These are phyloP conservation scores for Orchesellides sinensis DNA, from an alignment of 2,888 invertebrate genomes.

Conservation along the genomic window DNA sequence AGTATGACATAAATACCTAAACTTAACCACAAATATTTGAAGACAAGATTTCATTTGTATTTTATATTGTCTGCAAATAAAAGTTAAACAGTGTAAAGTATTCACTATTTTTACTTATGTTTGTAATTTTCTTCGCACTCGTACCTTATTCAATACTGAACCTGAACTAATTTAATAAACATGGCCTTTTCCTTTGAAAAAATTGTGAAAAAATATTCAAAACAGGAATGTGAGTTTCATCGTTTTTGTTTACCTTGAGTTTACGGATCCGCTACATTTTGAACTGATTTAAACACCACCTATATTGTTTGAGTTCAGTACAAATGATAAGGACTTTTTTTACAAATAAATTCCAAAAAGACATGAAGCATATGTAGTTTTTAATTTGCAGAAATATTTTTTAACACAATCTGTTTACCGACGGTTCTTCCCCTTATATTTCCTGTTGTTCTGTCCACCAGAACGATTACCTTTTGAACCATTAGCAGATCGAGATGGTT, in stretches of 20 bases:
- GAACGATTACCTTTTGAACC: constrained; percentile 41
- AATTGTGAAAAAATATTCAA: constrained; percentile 60
- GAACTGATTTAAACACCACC: constrained; percentile 42
- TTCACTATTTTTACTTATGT: constrained; percentile 4
- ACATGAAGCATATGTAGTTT: constrained; percentile 40
- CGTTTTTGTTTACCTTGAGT: constrained; percentile 31
- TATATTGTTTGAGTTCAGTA: constrained; percentile 35
- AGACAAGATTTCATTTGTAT: not conserved
- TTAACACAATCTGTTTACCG: constrained; percentile 59
- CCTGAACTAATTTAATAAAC: constrained; percentile 51
- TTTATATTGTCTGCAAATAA: constrained; percentile 41
- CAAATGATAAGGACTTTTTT: constrained; percentile 48
- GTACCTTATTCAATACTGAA: constrained; percentile 52
- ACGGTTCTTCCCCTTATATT: constrained; percentile 72
- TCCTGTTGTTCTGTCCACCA: constrained; percentile 47
- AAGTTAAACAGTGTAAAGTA: constrained; percentile 2
- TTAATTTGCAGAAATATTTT: constrained; percentile 35
- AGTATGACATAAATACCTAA: constrained; percentile 44
- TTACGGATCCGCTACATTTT: constrained; percentile 24
- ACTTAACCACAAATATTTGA: constrained; percentile 22
- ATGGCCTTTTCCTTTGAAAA: constrained; percentile 58
- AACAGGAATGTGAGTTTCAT: constrained; percentile 60
- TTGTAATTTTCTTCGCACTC: not conserved
- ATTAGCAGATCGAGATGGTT: constrained; percentile 25
- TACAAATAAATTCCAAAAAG: constrained; percentile 27